Evolutionary conservation across 2,797 vertebrate species (phyloP), one percentile per base, ranked within the genome.

Genomic region (Morelia viridis): DNA sequence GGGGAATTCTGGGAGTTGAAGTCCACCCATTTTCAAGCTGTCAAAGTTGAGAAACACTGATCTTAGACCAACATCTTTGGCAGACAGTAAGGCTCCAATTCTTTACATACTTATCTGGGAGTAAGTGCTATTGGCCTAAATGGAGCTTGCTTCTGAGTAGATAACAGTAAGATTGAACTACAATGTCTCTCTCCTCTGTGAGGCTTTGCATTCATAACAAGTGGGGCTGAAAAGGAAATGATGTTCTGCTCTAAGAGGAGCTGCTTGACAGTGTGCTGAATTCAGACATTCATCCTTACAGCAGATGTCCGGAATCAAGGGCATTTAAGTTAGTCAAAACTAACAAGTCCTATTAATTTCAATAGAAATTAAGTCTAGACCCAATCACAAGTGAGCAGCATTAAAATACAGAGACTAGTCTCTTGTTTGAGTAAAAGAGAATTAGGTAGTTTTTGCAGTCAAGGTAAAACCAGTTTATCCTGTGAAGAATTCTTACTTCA

Each of bases 401-500:
- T 22, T 68, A 68, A 56, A 68, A 31, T 24, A 89, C 1, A 35
- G n/a, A 71, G 53, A 89, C 57, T 19, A 22, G n/a, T 53, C 28
- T 9, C 62, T 53, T 31, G 13, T 46, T 50, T 28, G 24, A 41
- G 1, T 83, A 28, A 15, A 90, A 88, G 26, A 90, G 46, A 26
- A 19, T 2, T 61, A 12, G 12, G 4, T 10, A n/a, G 31, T 26
- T 56, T 62, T 60, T 56, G 19, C 22, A 68, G 9, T 41, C 24
- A 53, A 86, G 53, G n/a, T 3, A 50, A 71, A 68, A 61, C 7
- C 22, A 26, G 10, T 46, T 19, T 60, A 9, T 15, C 4, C 3
- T n/a, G 89, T 90, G 92, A 76, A 86, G 88, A 88, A 60, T 87
- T 7, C 22, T 50, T 89, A 71, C 10, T 46, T 35, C 19, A 89